Evolutionary conservation across 2,888 invertebrate genomes (phyloP), one percentile per base, ranked within the genome.

Genomic region (Salpingus planirostris): DNA sequence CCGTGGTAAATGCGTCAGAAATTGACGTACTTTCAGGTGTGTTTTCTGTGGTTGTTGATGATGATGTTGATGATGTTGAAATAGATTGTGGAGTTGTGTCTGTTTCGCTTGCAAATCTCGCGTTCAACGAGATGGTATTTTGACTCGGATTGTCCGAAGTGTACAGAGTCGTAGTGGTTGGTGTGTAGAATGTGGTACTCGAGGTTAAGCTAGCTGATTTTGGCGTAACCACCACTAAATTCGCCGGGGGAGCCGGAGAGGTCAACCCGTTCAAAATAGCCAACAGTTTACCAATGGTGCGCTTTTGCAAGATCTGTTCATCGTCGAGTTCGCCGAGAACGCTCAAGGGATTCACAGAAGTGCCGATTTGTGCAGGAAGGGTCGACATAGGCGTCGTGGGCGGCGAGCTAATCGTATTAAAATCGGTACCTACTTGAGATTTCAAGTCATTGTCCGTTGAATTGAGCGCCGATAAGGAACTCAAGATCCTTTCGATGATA

Each of bases 221-320:
- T 3, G 62, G 60, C 5, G 61, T 61, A 26, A 60, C 60, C n/a
- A n/a, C n/a, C 32, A 61, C 55, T 26, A 59, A 31, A 28, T 51
- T 40, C 27, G 45, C 47, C 10, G 49, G 39, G 11, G 44, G 38
- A 14, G 41, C 35, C 10, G 49, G 45, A 13, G 52, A 42, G 29
- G 50, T 59, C 50, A 67, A 55, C 50, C 65, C 64, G 47, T 68
- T 68, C 47, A 65, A 50, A 32, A 64, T 51, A 37, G 51, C 50
- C 34, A 63, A 44, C 25, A 64, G 46, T 47, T 56, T 57, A 23
- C 57, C 57, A 24, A 64, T 56, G 8, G 62, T 60, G 36, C 57
- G 49, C 42, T 63, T 57, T 42, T 59, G 55, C 34, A 59, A 42
- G 12, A 47, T 48, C 43, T 58, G 53, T 24, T 64, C 60, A 13